phyloP scores from a whole-genome alignment of 2,888 invertebrate genomes.

The Agriopis marginaria region DNA sequence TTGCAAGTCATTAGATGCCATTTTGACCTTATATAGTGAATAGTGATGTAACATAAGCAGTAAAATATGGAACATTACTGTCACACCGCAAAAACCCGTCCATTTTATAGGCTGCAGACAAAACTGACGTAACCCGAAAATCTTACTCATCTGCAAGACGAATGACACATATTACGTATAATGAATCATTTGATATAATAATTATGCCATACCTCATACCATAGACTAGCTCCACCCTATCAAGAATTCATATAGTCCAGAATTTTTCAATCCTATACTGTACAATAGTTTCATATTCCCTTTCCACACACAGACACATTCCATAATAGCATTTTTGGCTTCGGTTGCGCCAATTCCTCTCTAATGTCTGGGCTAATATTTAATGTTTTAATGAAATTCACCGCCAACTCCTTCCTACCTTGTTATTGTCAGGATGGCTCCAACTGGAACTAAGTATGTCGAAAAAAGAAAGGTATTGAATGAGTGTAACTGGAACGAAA shows the following conservation, averaged over 20 bases:
- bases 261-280: no score
- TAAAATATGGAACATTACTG: not conserved
- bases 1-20: not conserved
- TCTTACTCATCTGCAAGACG: conserved; percentile 1
- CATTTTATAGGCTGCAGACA: not conserved
- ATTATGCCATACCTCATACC: not conserved
- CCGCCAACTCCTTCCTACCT: not conserved
- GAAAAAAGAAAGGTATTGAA: no score
- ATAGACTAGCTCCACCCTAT: no score
- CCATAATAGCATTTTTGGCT: no score
- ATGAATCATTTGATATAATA: not conserved
- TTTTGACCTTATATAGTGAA: not conserved
- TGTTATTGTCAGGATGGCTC: not conserved
- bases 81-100: not conserved
- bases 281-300: no score
- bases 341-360: no score
- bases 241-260: no score
- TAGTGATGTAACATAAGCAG: not conserved
- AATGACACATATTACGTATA: conserved; percentile 6
- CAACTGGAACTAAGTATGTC: no score
- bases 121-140: not conserved
- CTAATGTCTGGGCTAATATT: no score
- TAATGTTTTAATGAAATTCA: not conserved
- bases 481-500: no score
- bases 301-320: no score